Conservation (phyloP, 2,888 invertebrate species). For the Chaetoderma sp. region DNA sequence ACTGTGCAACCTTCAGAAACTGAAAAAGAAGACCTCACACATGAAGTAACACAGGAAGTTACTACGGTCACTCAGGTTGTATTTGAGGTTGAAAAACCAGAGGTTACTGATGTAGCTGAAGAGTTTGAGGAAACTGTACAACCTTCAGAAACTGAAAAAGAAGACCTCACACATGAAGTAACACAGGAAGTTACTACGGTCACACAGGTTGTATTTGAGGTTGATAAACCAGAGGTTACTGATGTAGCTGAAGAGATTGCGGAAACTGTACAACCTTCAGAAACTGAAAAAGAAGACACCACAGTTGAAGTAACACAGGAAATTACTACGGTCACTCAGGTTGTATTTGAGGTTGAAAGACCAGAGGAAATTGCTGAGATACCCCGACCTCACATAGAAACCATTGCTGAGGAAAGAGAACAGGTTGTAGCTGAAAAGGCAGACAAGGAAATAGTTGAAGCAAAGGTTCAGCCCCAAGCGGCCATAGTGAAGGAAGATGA, state of each 20-base stretch:
- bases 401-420: not conserved
- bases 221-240: too few relatives aligned
- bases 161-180: too few relatives aligned
- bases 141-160: slow-evolving; percentile 18
- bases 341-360: not conserved
- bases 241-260: slow-evolving; percentile 6
- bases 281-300: slow-evolving; percentile 1
- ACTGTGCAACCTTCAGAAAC: not conserved
- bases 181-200: slow-evolving; percentile 4
- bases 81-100: not conserved
- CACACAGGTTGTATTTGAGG: too few relatives aligned
- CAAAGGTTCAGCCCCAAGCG: too few relatives aligned
- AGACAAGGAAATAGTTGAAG: slow-evolving; percentile 4
- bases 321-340: not conserved
- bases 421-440: not conserved
- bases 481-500: too few relatives aligned
- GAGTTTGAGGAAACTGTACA: slow-evolving; percentile 9
- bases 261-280: slow-evolving; percentile 7
- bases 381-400: not conserved
- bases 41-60: slow-evolving; percentile 31
- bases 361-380: not conserved
- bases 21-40: not conserved
- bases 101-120: slow-evolving; percentile 32
- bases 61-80: not conserved
- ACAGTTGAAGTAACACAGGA: not conserved